Base-by-base conservation (phyloP, 2,888 invertebrate species). In the Eledone cirrhosa region DNA sequence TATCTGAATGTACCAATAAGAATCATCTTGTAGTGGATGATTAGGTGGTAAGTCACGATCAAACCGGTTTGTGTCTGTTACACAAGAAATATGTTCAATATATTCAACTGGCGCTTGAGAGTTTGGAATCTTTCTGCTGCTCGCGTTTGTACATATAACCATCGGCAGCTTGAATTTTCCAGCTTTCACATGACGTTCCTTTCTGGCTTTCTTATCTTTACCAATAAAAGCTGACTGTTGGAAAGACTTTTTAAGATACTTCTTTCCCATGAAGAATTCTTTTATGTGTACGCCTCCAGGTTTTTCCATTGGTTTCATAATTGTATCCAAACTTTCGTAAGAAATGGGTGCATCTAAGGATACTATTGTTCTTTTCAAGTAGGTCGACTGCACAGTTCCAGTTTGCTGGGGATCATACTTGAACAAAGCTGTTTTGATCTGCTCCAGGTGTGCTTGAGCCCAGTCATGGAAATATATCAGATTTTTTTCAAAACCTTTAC, bases 11-110 rank as follows among this genome's bases (percentile, higher is more conserved):
- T 91, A 91, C 91, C 91, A 91, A 16, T 88, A 88, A 0, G 90
- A 88, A 83, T 90, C 90, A 79, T 91, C 90, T 81, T 89, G 87
- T 8, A 91, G 83, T 0, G 90, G 90, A 81, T 91, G 90, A 72
- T 81, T 83, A 1, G 91, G 91, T 22, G 90, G 89, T 13, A 82
- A 79, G 81, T 91, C 90, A 41, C 90, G 80, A 80, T 89, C 88
- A 84, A 91, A 91, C 59, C 88, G 82, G 1, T 86, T 85, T 14
- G 86, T 88, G 81, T 91, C 91, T 13, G 90, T 90, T 81, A 88
- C 88, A 80, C 89, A 88, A 29, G 89, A 85, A 77, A 90, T 89
- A 78, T 83, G 82, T 33, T 88, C 86, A 29, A 90, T 87, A 81
- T 86, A 91, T 81, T 88, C 83, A 41, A 86, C 86, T 0, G 90